Evolutionary conservation across 2,797 vertebrate genomes (phyloP).

Genomic region (Dromococcyx pavoninus): DNA sequence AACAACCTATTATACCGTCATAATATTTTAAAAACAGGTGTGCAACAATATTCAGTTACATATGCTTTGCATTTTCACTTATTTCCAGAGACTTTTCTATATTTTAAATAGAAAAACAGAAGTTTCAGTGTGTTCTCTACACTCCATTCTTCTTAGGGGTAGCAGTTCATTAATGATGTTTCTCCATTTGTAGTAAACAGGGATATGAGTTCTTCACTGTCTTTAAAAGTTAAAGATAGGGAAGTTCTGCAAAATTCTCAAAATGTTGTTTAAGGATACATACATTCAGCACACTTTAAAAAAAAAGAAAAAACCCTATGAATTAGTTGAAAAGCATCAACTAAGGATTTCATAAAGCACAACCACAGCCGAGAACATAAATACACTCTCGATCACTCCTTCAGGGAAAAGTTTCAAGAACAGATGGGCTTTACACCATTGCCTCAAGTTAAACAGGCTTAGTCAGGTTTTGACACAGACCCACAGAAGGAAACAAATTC

Average conservation of each 20-base stretch:
- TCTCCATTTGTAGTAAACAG: neutral
- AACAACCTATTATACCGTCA: neutral
- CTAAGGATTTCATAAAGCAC: slow-evolving; percentile 34
- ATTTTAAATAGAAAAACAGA: neutral
- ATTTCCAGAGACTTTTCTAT: neutral
- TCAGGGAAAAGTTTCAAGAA: slow-evolving; percentile 54
- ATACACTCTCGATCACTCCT: slow-evolving; percentile 40
- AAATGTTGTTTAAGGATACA: neutral
- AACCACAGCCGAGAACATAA: slow-evolving; percentile 47
- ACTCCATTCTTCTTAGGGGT: neutral
- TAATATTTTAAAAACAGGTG: neutral
- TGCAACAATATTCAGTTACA: neutral
- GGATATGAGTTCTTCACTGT: neutral
- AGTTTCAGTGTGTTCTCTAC: neutral
- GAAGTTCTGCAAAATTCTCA: neutral
- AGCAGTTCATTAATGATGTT: neutral
- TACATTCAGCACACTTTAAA: neutral
- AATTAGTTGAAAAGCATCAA: slow-evolving; percentile 16
- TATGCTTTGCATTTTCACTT: neutral
- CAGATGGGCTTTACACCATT: slow-evolving; percentile 70
- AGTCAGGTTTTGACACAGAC: slow-evolving; percentile 67
- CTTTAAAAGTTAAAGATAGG: neutral
- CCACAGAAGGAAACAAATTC: slow-evolving; percentile 45
- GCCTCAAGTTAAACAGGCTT: slow-evolving; percentile 60
- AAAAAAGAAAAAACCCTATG: neutral